Conservation (phyloP, 35 echinoderm and acorn worm genomes). For the Lytechinus variegatus region DNA sequence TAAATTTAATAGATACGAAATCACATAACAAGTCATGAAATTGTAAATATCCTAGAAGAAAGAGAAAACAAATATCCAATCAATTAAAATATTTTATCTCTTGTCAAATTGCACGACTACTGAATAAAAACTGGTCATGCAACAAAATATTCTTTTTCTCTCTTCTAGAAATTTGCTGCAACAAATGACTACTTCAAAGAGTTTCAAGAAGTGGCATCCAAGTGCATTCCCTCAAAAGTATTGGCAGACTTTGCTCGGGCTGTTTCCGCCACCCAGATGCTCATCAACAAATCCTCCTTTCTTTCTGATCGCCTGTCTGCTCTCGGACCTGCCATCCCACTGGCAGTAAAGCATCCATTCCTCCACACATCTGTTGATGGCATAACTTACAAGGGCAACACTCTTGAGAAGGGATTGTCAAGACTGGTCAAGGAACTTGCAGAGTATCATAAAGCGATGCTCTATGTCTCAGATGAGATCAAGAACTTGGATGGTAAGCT, state of each 20-base stretch:
- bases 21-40: no score
- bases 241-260: background rate
- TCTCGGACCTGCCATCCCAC: background rate
- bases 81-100: background rate
- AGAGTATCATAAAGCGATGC: background rate
- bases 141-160: background rate
- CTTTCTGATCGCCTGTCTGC: background rate
- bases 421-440: background rate
- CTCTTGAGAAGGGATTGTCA: background rate
- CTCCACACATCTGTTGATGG: background rate
- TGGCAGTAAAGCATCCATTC: background rate
- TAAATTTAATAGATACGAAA: no score
- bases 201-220: background rate
- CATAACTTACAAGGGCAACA: background rate
- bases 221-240: background rate
- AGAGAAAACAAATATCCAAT: background rate
- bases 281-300: background rate
- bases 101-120: background rate
- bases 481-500: background rate
- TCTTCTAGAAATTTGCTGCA: background rate
- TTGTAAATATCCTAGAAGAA: background rate
- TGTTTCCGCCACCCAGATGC: background rate
- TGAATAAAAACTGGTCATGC: background rate
- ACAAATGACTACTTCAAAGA: background rate
- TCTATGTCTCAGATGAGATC: background rate